phyloP scores from a whole-genome alignment of 1,140 invertebrate species.

The Elymnias hypermnestra region DNA sequence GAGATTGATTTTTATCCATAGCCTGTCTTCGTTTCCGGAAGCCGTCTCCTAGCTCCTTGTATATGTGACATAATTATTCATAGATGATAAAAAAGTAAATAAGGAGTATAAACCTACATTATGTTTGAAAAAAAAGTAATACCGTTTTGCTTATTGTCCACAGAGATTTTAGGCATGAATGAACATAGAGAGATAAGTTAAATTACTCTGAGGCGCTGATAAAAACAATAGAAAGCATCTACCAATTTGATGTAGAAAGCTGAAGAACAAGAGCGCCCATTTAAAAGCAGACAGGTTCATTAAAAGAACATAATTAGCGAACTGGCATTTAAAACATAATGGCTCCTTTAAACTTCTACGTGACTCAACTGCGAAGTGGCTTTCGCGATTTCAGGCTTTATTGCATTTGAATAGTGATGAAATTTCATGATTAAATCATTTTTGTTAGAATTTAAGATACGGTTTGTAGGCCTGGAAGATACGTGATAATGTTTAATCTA shows the following conservation, averaged over 20 bases:
- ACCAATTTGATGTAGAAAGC: constrained; percentile 31
- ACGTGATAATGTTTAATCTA: too few species aligned
- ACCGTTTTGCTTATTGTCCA: too few species aligned
- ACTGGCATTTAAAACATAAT: constrained; percentile 36
- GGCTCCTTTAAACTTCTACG: constrained; percentile 34
- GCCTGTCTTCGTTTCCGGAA: too few species aligned
- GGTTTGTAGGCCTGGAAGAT: constrained; percentile 13
- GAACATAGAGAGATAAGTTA: neutral
- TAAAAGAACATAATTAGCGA: constrained; percentile 42
- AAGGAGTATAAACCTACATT: too few species aligned
- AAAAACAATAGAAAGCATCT: constrained; percentile 8
- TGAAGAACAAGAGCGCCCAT: constrained; percentile 15
- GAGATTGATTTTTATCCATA: too few species aligned
- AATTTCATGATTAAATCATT: neutral
- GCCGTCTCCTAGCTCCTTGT: too few species aligned
- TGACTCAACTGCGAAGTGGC: constrained; percentile 32
- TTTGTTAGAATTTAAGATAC: constrained; percentile 17
- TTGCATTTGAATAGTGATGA: neutral
- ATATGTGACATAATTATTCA: too few species aligned
- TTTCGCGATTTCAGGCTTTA: constrained; percentile 7
- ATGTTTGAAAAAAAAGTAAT: too few species aligned
- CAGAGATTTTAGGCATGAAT: too few species aligned
- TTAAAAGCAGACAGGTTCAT: constrained; percentile 27
- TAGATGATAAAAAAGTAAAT: too few species aligned
- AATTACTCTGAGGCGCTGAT: neutral